A percentile compares a stretch with the other conserved stretches of the same genome.
phyloP scores from a whole-genome alignment of 1,140 invertebrate genomes.

The Teleogryllus occipitalis region DNA sequence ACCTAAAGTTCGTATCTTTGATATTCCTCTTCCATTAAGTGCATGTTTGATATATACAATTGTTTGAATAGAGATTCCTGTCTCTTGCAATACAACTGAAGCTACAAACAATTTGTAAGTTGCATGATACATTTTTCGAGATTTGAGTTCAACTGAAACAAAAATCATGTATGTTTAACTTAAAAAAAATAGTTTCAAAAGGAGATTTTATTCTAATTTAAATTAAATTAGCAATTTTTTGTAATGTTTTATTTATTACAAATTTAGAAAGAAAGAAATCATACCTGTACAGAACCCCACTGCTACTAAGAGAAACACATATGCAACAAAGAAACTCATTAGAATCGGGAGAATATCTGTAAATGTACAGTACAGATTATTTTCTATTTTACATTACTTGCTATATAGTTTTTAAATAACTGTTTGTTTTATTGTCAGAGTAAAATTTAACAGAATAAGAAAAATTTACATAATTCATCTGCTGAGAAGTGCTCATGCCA shows the following conservation, averaged over 20 bases:
- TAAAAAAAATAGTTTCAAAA: not conserved
- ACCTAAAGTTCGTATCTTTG: constrained; percentile 51
- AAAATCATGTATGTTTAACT: not conserved
- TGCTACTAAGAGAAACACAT: not conserved
- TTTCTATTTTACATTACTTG: not conserved
- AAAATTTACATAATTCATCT: constrained; percentile 76
- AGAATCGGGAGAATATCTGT: not conserved
- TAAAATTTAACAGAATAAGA: not conserved
- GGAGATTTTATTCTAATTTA: too few relatives aligned
- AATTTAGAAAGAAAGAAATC: too few relatives aligned
- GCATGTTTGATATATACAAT: constrained; percentile 63
- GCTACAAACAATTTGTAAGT: constrained; percentile 80
- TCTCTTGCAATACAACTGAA: constrained; percentile 55
- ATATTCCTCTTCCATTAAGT: constrained; percentile 52
- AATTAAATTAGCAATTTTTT: not conserved
- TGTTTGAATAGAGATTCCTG: constrained; percentile 55
- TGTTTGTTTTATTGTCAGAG: constrained; percentile 23
- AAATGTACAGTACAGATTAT: not conserved
- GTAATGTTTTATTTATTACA: too few relatives aligned
- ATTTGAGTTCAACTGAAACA: constrained; percentile 55
- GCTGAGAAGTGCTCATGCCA: constrained; percentile 85
- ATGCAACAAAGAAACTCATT: not conserved
- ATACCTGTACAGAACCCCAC: not conserved
- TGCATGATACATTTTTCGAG: constrained; percentile 69
- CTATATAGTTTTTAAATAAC: not conserved